A percentile compares a stretch with the other conserved stretches of the same genome.
Evolutionary conservation across 2,888 invertebrate species (phyloP).

Genomic region (Allolobophora icterica): DNA sequence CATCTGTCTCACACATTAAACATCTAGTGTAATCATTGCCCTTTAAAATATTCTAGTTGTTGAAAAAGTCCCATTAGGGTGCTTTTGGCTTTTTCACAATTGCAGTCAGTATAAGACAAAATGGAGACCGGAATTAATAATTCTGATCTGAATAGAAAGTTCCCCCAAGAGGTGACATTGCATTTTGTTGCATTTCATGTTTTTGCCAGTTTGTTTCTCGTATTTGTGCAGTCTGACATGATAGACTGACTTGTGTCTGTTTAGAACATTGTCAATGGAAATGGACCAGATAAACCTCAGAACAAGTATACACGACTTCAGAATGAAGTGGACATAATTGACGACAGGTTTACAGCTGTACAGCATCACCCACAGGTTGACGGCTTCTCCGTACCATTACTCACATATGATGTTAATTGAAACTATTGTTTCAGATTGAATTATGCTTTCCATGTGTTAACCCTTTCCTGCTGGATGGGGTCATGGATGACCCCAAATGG

Average conservation of each 20-base stretch:
- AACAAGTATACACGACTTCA: conserved; percentile 74
- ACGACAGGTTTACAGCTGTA: conserved; percentile 59
- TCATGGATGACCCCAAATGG: too few relatives aligned
- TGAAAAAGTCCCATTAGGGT: background rate
- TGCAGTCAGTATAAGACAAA: background rate
- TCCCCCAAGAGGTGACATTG: background rate
- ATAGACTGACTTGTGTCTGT: background rate
- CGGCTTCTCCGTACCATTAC: background rate
- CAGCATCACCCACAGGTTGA: conserved; percentile 65
- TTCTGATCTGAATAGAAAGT: background rate
- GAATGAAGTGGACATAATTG: conserved; percentile 72
- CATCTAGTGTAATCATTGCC: too few relatives aligned
- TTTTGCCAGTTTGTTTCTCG: background rate
- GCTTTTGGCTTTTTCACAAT: background rate
- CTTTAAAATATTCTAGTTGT: background rate
- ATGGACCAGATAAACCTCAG: conserved; percentile 47
- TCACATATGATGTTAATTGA: background rate
- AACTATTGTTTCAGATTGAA: background rate
- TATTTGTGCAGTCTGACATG: background rate
- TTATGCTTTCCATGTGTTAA: background rate
- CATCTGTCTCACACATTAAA: too few relatives aligned
- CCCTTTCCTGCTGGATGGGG: too few relatives aligned
- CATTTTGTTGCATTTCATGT: background rate
- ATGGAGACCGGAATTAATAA: background rate
- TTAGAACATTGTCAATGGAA: conserved; percentile 11